Evolutionary conservation across 2,888 invertebrate species (phyloP).

Genomic region (Synergus gifuensis): DNA sequence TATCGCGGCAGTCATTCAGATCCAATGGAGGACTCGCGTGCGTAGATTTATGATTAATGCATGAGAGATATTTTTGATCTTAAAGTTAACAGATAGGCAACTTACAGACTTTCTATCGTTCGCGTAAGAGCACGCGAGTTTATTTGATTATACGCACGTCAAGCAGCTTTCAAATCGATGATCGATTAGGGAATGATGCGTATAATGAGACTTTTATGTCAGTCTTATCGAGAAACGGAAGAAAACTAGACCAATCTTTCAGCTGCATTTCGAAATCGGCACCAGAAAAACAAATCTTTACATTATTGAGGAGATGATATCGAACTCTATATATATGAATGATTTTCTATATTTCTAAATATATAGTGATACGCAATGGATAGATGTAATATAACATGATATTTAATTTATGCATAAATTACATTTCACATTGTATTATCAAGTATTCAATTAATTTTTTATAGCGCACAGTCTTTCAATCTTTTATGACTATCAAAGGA

Average conservation of each 20-base stretch:
- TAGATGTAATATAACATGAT: background rate
- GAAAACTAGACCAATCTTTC: conserved; percentile 17
- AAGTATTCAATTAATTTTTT: background rate
- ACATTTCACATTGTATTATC: background rate
- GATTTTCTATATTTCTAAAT: background rate
- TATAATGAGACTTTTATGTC: conserved; percentile 62
- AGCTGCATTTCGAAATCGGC: background rate
- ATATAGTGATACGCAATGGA: background rate
- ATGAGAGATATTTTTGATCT: conserved; percentile 71
- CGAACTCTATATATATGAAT: background rate
- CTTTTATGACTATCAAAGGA: background rate
- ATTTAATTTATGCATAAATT: background rate
- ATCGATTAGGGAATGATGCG: conserved; percentile 64
- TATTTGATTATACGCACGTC: conserved; percentile 62
- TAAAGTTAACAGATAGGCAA: conserved; percentile 39
- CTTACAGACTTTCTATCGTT: conserved; percentile 40
- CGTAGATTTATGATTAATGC: conserved; percentile 70
- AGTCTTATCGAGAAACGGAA: conserved; percentile 1
- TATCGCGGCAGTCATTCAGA: conserved; percentile 14
- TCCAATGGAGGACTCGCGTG: conserved; percentile 25
- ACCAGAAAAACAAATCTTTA: conserved; percentile 10
- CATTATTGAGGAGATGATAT: background rate
- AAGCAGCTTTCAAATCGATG: conserved; percentile 64
- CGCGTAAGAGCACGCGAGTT: conserved; percentile 40
- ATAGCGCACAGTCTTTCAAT: background rate